Evolutionary conservation across 2,113 vertebrate species (phyloP), one percentile per base, ranked within the genome.

Genomic region (Epinephelus moara): DNA sequence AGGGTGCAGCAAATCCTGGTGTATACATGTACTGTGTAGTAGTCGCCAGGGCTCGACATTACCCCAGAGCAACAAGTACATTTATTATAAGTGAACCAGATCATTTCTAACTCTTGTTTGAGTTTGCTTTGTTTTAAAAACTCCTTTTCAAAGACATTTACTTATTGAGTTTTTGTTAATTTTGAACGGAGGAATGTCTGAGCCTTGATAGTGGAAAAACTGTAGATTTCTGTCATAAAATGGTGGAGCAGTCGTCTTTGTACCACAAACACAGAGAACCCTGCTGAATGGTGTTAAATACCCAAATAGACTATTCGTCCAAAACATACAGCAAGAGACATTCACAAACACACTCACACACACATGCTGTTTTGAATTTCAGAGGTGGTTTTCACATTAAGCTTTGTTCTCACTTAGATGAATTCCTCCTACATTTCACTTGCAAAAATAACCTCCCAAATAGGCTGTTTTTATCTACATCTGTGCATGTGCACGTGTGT

Each of bases 401-500:
- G 53, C 52, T 71, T 21, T n/a, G 42, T 42, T 84, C 50, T 74
- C 25, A 82, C 56, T 70, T 56, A 13, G 18, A 73, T 67, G 6
- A 55, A 60, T 30, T 67, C 55, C 45, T 64, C 81, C 50, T 40
- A 70, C 68, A 72, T 33, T 78, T 85, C 30, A 77, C 33, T 72
- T 42, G 3, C n/a, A 75, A 73, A 85, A 89, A 75, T 60, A 78
- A 82, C 53, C 55, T 47, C 77, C 4, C 15, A 67, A 68, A 74
- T 66, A 14, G 15, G 52, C 37, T 60, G 30, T 77, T 77, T 75
- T 59, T 60, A 67, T 87, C 12, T 86, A 30, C n/a, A 63, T 88
- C 17, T 75, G 56, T 81, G 81, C 45, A 11, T 72, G 40, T 77
- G n/a, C 13, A 47, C 10, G 13, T 47, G 33, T 75, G 18, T 70